Evolutionary conservation across 2,113 vertebrate species (phyloP), one percentile per base, ranked within the genome.

Genomic region (Colinus virginianus): DNA sequence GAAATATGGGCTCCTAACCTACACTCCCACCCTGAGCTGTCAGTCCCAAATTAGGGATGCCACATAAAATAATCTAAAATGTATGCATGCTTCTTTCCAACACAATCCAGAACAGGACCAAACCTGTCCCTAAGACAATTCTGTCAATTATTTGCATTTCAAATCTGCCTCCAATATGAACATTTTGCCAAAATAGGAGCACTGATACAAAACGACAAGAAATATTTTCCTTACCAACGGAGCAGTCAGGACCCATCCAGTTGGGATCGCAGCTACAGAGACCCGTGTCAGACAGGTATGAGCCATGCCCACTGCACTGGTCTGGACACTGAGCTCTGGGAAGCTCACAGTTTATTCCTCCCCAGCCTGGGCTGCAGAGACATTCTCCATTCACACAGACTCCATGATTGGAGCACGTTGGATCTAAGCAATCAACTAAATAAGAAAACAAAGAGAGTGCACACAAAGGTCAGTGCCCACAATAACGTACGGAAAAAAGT

Each of bases 171-270:
- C 0, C 3, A 13, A 8, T 16, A 19, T 2, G 2, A 17, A 26
- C 2, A 3, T n/a, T 64, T 42, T 17, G 76, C n/a, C 25, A 30
- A 42, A 76, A 63, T 0, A 23, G 1, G 1, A 28, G 6, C 3
- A 0, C 0, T 3, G 18, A 0, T 30, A 58, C 3, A 55, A 34
- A 68, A 55, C 0, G 3, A 69, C 36, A 25, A 40, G 22, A 51
- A 43, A 28, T 10, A 5, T 4, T 45, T 49, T 38, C 71, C 98
- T 98, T 96, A 99, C 99, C 99, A 64, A 99, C 98, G 10, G 99
- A 99, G 97, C 99, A 99, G 98, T 99, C 99, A 1, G 99, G 99
- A 86, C 99, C 99, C 98, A 99, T 99, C 99, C 99, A 99, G 97
- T 98, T 99, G 93, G 99, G 98, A 94, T 99, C 99, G 10, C 99